Percentiles rank a stretch among this genome's conserved stretches.
These are phyloP conservation scores for Drosophila sordidapex DNA, from an alignment of 2,888 invertebrate genomes.

Conservation along the genomic window DNA sequence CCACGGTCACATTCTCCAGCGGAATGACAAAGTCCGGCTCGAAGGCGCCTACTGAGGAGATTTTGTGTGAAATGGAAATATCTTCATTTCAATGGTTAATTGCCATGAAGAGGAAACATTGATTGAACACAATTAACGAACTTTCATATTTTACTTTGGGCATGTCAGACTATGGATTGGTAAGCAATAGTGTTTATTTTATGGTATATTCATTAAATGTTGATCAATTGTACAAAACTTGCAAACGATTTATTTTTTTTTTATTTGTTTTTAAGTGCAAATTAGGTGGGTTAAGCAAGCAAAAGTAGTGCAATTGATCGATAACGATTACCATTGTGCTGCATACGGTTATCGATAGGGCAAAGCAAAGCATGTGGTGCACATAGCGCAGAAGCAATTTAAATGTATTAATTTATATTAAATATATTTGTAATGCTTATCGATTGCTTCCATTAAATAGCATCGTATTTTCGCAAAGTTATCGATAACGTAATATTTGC, in stretches of 20 bases:
- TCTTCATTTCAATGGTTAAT: conserved; percentile 77
- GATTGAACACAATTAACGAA: conserved; percentile 73
- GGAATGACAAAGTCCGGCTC: conserved; percentile 91
- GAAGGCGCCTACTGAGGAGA: conserved; percentile 87
- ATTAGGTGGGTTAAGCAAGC: conserved; percentile 20
- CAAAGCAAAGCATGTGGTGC: conserved; percentile 28
- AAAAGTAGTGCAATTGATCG: conserved; percentile 18
- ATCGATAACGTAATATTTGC: background rate
- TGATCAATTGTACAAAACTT: background rate
- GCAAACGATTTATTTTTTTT: background rate
- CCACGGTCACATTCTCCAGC: conserved; percentile 91
- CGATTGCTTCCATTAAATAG: background rate
- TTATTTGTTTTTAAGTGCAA: background rate
- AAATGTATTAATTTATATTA: background rate
- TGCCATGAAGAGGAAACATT: conserved; percentile 75
- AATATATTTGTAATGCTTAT: background rate
- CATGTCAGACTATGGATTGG: conserved; percentile 7
- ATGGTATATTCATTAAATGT: background rate
- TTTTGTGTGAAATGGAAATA: conserved; percentile 83
- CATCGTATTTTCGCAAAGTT: background rate
- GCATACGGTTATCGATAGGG: conserved; percentile 10
- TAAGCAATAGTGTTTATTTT: background rate
- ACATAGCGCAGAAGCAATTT: conserved; percentile 8
- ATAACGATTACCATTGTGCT: conserved; percentile 4
- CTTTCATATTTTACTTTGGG: conserved; percentile 33